Evolutionary conservation across 1,140 invertebrate species (phyloP), one percentile per base, ranked within the genome.

Genomic region (Zaprionus vittiger): DNA sequence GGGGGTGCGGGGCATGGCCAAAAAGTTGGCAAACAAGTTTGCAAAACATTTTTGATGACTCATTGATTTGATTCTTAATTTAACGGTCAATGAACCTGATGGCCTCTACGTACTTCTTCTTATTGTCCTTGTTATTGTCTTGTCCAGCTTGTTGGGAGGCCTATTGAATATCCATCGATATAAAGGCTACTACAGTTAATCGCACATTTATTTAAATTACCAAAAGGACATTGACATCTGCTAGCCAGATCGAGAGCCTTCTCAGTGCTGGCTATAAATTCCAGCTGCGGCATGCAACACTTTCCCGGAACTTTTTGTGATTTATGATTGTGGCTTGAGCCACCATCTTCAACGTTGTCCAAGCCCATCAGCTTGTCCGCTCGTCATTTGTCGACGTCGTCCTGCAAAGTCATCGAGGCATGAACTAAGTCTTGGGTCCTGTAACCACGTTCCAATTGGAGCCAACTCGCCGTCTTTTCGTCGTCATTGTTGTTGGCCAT

Each of bases 11-110:
- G 15, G 31, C 34, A 34, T 31, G 20, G 49, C 22, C 1, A 56
- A 37, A 17, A 67, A 59, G 55, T 67, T 67, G 38, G 65, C 72
- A 55, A 61, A 56, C 20, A 65, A 59, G 37, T 70, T 75, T 37
- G 61, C 62, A 41, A 71, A 80, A 65, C 41, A 64, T 68, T 81
- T 67, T 60, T 71, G 76, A 81, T 84, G 81, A 79, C 54, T 89
- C 84, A 81, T 83, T 74, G 81, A 81, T 89, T 87, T 87, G 62
- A 83, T 84, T 89, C 79, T 77, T 72, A 83, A 87, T 89, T 87
- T 66, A 81, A 79, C 81, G 84, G 78, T 73, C 84, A 77, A 60
- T 75, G 83, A 87, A 84, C 84, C 67, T 22, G 26, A 26, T 64
- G 61, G 37, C 2, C 37, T 38, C n/a, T n/a, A 44, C 15, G 2